Evolutionary conservation across 2,797 vertebrate species (phyloP).

Genomic region (Pseudomugil gertrudae): DNA sequence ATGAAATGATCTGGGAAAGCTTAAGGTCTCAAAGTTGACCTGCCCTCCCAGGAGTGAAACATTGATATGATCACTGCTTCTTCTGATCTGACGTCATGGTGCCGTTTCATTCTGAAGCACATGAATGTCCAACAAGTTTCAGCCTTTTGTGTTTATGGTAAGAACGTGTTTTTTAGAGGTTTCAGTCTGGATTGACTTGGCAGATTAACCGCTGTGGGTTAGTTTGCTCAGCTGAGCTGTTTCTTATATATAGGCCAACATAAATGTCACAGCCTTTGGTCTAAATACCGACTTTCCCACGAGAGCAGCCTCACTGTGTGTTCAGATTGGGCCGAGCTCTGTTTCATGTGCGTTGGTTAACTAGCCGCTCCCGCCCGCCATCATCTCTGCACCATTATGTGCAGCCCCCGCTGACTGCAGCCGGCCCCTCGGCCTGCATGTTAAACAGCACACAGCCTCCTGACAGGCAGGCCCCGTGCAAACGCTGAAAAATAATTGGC

Average conservation of each 20-base stretch:
- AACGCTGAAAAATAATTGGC: conserved; percentile 94
- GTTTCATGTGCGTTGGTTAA: conserved; percentile 61
- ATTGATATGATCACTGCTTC: too few relatives aligned
- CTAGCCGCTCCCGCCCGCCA: conserved; percentile 70
- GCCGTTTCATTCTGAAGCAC: too few relatives aligned
- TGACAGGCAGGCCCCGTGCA: conserved; percentile 79
- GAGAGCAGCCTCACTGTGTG: background rate
- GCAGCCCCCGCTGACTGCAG: conserved; percentile 57
- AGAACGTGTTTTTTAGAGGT: too few relatives aligned
- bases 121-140: too few relatives aligned
- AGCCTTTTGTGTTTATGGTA: too few relatives aligned
- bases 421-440: conserved; percentile 56
- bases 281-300: conserved; percentile 1
- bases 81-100: too few relatives aligned
- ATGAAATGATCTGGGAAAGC: too few relatives aligned
- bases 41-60: too few relatives aligned
- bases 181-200: too few relatives aligned
- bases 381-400: conserved; percentile 66
- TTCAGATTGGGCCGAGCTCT: conserved; percentile 34
- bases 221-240: too few relatives aligned
- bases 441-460: conserved; percentile 68
- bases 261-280: background rate
- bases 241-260: background rate
- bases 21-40: too few relatives aligned
- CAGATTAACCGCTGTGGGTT: too few relatives aligned